Percentiles rank a stretch among this genome's conserved stretches.
Conservation (phyloP, 2,113 vertebrate genomes). For the Cepphus grylle region DNA sequence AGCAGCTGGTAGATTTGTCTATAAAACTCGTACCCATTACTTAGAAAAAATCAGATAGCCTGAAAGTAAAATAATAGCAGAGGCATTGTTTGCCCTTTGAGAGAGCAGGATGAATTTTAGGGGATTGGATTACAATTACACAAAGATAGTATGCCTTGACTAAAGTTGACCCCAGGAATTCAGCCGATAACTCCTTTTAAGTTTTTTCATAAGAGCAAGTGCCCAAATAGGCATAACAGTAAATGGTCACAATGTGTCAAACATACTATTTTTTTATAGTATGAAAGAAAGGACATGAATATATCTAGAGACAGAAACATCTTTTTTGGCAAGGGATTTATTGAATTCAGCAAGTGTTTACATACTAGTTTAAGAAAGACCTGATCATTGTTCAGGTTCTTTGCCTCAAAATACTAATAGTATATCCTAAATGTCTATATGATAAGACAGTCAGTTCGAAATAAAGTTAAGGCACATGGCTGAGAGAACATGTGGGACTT, state of each 20-base stretch:
- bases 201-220: neutral
- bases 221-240: neutral
- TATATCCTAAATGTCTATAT: neutral
- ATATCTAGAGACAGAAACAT: neutral
- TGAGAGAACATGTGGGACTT: neutral
- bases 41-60: neutral
- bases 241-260: neutral
- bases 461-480: neutral
- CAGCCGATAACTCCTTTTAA: neutral
- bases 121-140: neutral
- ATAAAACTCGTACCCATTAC: neutral
- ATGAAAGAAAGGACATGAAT: neutral
- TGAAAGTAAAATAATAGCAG: neutral
- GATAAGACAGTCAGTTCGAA: neutral
- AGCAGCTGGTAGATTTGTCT: neutral
- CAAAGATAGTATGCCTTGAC: neutral
- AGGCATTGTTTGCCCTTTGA: neutral
- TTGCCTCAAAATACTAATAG: neutral
- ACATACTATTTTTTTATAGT: neutral
- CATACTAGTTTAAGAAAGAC: neutral
- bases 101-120: neutral
- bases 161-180: neutral
- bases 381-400: neutral
- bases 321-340: neutral
- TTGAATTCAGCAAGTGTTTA: neutral